Evolutionary conservation across 2,113 vertebrate species (phyloP), one percentile per base, ranked within the genome.

Genomic region (Pseudorectes ferrugineus): DNA sequence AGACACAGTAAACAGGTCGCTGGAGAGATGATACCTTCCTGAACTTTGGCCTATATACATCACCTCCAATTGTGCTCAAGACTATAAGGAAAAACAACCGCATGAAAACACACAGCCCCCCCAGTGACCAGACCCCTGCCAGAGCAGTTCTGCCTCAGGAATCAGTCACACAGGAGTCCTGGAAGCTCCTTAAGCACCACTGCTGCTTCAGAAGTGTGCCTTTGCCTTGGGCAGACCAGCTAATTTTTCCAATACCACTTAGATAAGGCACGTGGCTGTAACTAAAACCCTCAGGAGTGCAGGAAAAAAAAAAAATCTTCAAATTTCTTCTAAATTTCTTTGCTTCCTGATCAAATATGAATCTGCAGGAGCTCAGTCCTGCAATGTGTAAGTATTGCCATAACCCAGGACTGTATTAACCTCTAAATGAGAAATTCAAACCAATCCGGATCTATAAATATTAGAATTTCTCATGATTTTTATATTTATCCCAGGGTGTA

Each of bases 101-200:
- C 59, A 63, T 21, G 49, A 14, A 75, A 87, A 29, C 61, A 42
- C 3, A 6, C 0, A 1, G 10, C 7, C 1, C 4, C 14, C 12
- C 10, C 52, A 26, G 25, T 5, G 42, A 58, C 24, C 3, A 59
- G 52, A 59, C 10, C 35, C 10, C 43, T 54, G 48, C 52, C 46
- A 29, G 46, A 72, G 58, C 46, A 49, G n/a, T 40, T 67, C 11
- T 21, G 23, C 6, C 62, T 43, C 40, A 29, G 43, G 36, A 63
- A 57, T 48, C 42, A 15, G 57, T 33, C 76, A 29, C 31, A 35
- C 1, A 33, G 33, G 40, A 9, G 23, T 31, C 25, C 29, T 31
- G 36, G n/a, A 43, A 92, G 43, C 3, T 10, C 31, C 42, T 61
- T 45, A 26, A 55, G 46, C 10, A 31, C 38, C 22, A 12, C 28